Base-by-base conservation (phyloP, 2,113 vertebrate genomes). In the Ibidorhyncha struthersii region DNA sequence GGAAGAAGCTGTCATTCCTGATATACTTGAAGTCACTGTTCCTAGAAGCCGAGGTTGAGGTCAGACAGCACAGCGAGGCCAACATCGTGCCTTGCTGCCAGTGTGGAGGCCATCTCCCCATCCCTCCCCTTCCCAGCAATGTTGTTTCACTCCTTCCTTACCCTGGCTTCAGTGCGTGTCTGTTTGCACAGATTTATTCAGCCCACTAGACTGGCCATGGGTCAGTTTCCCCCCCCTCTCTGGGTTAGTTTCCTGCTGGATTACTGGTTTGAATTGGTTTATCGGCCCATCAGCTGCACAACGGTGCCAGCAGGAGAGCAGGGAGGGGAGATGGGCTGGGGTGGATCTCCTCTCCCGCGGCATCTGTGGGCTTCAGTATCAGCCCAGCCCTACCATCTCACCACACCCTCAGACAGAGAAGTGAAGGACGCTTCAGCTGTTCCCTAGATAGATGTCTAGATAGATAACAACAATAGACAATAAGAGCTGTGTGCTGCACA, bases 401-500 rank as follows among this genome's bases (percentile, higher is more conserved):
- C 96, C 95, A 77, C 95, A 90, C 93, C 95, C 96, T 91, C 61
- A 26, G 61, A 82, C 15, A 89, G 69, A 78, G 84, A 83, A 89
- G 89, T 4, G 50, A 92, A 86, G 94, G 86, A 92, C 89, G 84
- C 90, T 92, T 59, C 90, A 82, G 47, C 83, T 89, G 78, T 86
- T 95, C 82, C 86, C 73, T 34, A 78, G 86, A 89, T 49, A 96
- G 97, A 94, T 87, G 78, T 79, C 91, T 85, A 52, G 40, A 71
- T 40, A 94, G 96, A 85, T 94, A 85, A 74, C 15, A 95, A 96
- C 96, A 95, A 79, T 86, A 89, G 96, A 96, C 93, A 96, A 96
- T 96, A 91, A 93, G 80, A 67, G 21, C 50, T 30, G 20, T 73
- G 67, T 90, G 59, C 63, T 16, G 91, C 65, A 49, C 92, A 80